Evolutionary conservation across 1,140 invertebrate genomes (phyloP), one percentile per base, ranked within the genome.

Genomic region (Drosophila sucinea): DNA sequence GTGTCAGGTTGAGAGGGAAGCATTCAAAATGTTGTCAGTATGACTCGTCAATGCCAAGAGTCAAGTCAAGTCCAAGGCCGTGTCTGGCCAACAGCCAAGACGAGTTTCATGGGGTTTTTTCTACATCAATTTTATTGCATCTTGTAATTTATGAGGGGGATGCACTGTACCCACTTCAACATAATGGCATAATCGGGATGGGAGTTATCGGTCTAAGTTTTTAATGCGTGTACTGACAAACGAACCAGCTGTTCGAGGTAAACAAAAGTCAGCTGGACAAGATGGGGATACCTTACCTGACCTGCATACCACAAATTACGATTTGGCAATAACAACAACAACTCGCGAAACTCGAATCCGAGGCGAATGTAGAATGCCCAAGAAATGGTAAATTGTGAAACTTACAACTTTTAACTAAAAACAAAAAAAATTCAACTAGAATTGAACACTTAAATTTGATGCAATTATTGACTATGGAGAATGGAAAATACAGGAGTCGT

Each of bases 11-110:
- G 1, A 44, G 41, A 5, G 44, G 35, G 55, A 27, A 51, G 32
- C 62, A 56, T 55, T 47, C 61, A 62, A 27, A 51, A 47, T 35
- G 56, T 58, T 58, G 56, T 61, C 44, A 72, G 54, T 17, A 32
- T 62, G 38, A 17, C 33, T 67, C 62, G 60, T 54, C 64, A 60
- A 60, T 44, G 63, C 40, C 69, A 60, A 67, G 66, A 81, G 73
- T 70, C 81, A 84, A 83, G 81, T 79, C 82, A 17, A 86, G 82
- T 79, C 73, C 74, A 72, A 40, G 40, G 70, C 65, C 72, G 40
- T 40, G 44, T 55, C 44, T 60, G 63, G 81, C 40, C 40, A n/a
- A 41, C 11, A 2, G 33, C 60, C 65, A 66, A 71, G 47, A 55
- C 29, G 29, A 54, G 60, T 72, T 76, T 76, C 11, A 40, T 63